These are phyloP conservation scores for Cyrtorhinus lividipennis DNA, from an alignment of 1,140 invertebrate genomes.

Conservation along the genomic window DNA sequence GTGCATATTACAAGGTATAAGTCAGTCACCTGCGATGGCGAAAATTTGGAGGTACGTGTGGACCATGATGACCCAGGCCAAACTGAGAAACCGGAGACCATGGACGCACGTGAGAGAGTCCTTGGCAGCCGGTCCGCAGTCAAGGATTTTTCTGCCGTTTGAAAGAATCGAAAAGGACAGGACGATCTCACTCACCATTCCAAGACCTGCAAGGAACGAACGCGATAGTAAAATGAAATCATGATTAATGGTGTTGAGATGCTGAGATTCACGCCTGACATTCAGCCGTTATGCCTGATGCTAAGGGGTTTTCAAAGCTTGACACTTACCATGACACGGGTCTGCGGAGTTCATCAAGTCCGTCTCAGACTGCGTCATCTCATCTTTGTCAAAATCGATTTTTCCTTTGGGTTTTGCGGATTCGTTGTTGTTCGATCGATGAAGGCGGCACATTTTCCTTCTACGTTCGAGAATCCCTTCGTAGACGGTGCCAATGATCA, in stretches of 20 bases:
- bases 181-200: constrained; percentile 37
- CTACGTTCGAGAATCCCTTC: constrained; percentile 31
- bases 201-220: constrained; percentile 22
- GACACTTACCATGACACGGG: constrained; percentile 13
- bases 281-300: too few species aligned
- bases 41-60: constrained; percentile 74
- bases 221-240: not conserved
- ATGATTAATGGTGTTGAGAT: too few species aligned
- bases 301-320: too few species aligned
- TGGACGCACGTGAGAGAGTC: constrained; percentile 63
- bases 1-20: not conserved
- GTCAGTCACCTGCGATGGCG: constrained; percentile 50
- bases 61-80: constrained; percentile 85
- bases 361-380: constrained; percentile 10
- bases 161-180: constrained; percentile 44
- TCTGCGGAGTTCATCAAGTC: constrained; percentile 7
- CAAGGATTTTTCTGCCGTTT: constrained; percentile 45
- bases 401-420: constrained; percentile 26
- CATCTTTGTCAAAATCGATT: constrained; percentile 15
- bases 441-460: constrained; percentile 25
- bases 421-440: constrained; percentile 30
- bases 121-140: constrained; percentile 38
- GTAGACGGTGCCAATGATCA: constrained; percentile 41
- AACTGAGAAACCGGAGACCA: constrained; percentile 65
- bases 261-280: too few species aligned